Conservation (phyloP, 2,888 invertebrate genomes). For the Siphonodentalium dalli region DNA sequence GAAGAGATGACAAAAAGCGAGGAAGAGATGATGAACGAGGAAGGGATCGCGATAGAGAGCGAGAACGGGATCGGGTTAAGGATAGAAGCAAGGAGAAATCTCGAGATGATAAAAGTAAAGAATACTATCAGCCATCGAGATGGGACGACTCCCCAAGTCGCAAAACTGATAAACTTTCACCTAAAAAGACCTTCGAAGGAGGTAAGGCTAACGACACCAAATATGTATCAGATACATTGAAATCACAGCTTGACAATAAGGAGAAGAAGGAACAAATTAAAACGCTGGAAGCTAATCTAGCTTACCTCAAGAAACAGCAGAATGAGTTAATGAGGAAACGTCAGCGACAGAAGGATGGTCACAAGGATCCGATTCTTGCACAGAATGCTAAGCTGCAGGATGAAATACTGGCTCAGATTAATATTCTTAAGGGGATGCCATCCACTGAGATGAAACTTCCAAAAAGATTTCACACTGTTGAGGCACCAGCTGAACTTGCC, state of each 20-base stretch:
- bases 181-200: no score
- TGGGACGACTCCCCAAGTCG: background rate
- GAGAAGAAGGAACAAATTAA: slow-evolving; percentile 36
- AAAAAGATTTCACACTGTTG: no score
- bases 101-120: background rate
- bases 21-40: no score
- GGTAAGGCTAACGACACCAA: no score
- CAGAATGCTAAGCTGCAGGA: slow-evolving; percentile 56
- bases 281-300: slow-evolving; percentile 44
- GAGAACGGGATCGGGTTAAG: background rate
- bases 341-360: slow-evolving; percentile 49
- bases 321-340: slow-evolving; percentile 54
- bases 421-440: no score
- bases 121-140: slow-evolving; percentile 5
- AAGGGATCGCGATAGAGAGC: no score
- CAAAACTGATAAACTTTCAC: no score
- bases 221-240: no score
- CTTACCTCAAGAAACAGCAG: slow-evolving; percentile 48
- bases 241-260: slow-evolving; percentile 28
- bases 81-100: background rate
- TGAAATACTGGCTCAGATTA: slow-evolving; percentile 52
- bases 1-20: background rate
- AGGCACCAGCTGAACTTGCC: no score
- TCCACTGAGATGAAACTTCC: no score
- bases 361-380: slow-evolving; percentile 54